Base-by-base conservation (phyloP, 2,888 invertebrate species). In the Eurytoma californica region DNA sequence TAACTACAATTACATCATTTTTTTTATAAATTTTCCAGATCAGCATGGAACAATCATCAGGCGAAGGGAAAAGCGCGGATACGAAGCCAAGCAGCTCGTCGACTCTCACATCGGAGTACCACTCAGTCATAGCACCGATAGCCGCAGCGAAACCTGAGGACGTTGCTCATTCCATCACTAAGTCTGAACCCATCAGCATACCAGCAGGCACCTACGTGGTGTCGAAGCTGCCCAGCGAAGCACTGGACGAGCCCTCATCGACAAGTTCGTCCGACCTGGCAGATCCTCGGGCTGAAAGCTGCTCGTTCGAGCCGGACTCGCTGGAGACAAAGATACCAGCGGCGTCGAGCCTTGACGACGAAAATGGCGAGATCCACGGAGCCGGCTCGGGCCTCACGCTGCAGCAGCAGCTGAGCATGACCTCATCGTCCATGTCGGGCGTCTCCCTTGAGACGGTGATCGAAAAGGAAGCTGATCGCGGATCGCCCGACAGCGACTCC, bases 401-500 rank as follows among this genome's bases (percentile, higher is more conserved):
- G 67, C 77, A 86, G 4, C 90, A 89, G 24, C 90, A 90, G 79
- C 85, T 87, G 0, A 89, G 89, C 67, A 89, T 89, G 86, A 89
- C 89, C 0, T 86, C 88, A 0, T 90, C 90, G 0, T 90, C 90
- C 4, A 85, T 89, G 24, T 90, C 90, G 2, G 89, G 85, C 0
- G 84, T 88, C 47, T 90, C 90, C 0, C 82, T 88, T 13, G 90
- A 90, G 67, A 90, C 90, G 0, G 88, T 90, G 0, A 82, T 90
- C 0, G 90, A 87, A 28, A 89, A 87, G 66, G 89, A 89, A 20
- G 73, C 83, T 3, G 88, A 88, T 47, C 84, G 89, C 51, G 86
- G 95, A 84, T 96, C 96, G 0, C 96, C 96, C 0, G 94, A 93
- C 13, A 95, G 95, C 85, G 96, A 96, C 88, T 96, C 96, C 30